These are phyloP conservation scores for Neotoma lepida DNA, from an alignment of 2,113 vertebrate genomes.

Conservation along the genomic window DNA sequence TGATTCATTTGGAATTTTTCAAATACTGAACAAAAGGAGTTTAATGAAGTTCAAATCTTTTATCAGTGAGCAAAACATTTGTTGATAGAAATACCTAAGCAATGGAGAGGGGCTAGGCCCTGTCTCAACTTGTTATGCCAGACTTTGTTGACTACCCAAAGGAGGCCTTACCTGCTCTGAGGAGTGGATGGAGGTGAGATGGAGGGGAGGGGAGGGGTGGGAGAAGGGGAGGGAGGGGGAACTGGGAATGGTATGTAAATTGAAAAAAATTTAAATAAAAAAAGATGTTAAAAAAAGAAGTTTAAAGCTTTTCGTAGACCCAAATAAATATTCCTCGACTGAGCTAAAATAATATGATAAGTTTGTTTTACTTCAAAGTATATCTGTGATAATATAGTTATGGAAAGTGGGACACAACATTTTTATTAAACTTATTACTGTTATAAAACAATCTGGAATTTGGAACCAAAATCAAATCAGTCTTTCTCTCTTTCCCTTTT, in stretches of 20 bases:
- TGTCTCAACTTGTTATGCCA: too few species aligned
- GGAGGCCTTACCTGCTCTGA: too few species aligned
- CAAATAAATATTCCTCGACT: not conserved
- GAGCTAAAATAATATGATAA: not conserved
- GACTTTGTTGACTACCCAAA: too few species aligned
- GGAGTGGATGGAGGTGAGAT: too few species aligned
- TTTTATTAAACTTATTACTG: constrained; percentile 5
- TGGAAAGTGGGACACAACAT: not conserved
- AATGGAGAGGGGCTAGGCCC: too few species aligned
- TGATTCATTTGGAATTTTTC: constrained; percentile 40
- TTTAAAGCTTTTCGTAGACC: not conserved
- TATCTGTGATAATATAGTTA: not conserved
- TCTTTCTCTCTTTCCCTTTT: not conserved
- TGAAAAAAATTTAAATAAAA: too few species aligned
- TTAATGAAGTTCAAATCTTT: constrained; percentile 23
- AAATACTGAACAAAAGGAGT: not conserved
- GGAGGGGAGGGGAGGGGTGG: too few species aligned
- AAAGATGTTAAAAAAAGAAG: not conserved
- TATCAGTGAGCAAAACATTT: constrained; percentile 1
- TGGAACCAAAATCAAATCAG: constrained; percentile 24
- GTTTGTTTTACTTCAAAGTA: not conserved
- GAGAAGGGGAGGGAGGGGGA: too few species aligned
- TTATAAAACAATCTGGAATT: not conserved
- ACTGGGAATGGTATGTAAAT: too few species aligned
- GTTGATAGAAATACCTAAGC: not conserved